These are phyloP conservation scores for Metacarcinus magister DNA, from an alignment of 2,888 invertebrate genomes.

Conservation along the genomic window DNA sequence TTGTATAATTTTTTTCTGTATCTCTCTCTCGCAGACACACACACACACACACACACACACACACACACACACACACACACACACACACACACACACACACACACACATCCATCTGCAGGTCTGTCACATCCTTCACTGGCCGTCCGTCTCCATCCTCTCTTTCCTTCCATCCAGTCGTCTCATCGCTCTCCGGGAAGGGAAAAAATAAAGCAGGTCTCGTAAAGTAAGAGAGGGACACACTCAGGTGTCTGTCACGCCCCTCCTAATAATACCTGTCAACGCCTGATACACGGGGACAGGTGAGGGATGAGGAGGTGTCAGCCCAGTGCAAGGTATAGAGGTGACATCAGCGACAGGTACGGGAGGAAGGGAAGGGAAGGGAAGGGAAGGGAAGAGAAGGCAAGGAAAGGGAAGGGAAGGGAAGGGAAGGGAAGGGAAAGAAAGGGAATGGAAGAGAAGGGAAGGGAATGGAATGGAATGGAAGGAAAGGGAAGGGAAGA, in stretches of 20 bases:
- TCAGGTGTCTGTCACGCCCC: constrained; percentile 42
- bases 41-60: not conserved
- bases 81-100: not conserved
- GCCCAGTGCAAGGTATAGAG: not conserved
- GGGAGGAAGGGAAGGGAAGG: not conserved
- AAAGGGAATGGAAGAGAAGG: not conserved
- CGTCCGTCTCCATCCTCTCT: not conserved
- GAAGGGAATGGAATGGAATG: not conserved
- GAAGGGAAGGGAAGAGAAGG: not conserved
- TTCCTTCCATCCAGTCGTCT: not conserved
- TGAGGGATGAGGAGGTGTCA: constrained; percentile 38
- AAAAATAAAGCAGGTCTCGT: constrained; percentile 36
- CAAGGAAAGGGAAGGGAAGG: not conserved
- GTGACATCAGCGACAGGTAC: not conserved
- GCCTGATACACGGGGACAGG: constrained; percentile 38
- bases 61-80: not conserved
- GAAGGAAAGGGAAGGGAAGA: not conserved
- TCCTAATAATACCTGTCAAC: constrained; percentile 37
- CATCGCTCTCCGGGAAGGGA: not conserved
- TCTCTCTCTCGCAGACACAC: constrained; percentile 22
- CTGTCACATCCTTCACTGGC: constrained; percentile 40
- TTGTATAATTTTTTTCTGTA: not conserved
- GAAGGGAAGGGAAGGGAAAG: not conserved
- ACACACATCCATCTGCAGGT: not conserved
- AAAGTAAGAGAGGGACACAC: constrained; percentile 32